Evolutionary conservation across 2,888 invertebrate genomes (phyloP).

Genomic region (Agrochola macilenta): DNA sequence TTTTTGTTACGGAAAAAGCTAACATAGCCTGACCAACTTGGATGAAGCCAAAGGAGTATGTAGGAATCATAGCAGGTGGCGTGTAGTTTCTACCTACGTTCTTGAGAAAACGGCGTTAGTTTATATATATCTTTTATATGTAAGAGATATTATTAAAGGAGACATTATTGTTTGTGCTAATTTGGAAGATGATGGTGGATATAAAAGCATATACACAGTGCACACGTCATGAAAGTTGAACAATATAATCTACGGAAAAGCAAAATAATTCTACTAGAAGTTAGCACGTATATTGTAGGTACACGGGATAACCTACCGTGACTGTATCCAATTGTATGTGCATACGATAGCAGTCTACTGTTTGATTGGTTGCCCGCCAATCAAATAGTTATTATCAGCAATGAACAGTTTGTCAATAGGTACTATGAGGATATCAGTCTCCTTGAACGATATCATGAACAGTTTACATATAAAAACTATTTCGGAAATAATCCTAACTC

Average conservation of each 20-base stretch:
- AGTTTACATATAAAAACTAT: background rate
- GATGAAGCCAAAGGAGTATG: background rate
- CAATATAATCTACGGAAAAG: background rate
- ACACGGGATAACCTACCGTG: conserved; percentile 33
- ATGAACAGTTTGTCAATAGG: conserved; percentile 39
- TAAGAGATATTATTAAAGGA: background rate
- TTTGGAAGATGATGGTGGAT: no score
- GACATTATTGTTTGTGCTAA: no score
- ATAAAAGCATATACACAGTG: no score
- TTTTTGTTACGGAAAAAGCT: background rate
- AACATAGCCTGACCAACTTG: background rate
- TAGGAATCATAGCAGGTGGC: no score
- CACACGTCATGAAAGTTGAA: background rate
- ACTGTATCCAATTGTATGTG: conserved; percentile 54
- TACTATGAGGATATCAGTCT: background rate
- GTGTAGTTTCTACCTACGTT: no score
- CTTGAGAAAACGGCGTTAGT: background rate
- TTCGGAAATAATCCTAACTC: background rate
- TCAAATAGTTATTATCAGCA: conserved; percentile 62
- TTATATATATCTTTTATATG: background rate
- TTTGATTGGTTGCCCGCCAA: conserved; percentile 53
- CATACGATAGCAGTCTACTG: conserved; percentile 48
- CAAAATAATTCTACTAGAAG: background rate
- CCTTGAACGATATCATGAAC: conserved; percentile 21
- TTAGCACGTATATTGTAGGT: conserved; percentile 6